Conservation (phyloP, 2,888 invertebrate genomes). For the Sphaerophoria taeniata region DNA sequence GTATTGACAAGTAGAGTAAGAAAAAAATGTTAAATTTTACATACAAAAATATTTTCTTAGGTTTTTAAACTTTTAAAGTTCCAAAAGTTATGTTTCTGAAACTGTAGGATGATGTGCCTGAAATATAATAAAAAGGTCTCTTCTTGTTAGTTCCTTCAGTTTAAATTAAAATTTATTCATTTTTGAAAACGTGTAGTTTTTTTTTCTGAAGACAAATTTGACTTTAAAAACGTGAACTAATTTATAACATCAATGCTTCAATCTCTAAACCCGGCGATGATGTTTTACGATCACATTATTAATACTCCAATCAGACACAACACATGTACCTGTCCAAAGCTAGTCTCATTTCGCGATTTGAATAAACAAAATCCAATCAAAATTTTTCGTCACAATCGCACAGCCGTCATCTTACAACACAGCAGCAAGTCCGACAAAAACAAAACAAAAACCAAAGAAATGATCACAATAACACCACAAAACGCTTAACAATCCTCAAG, state of each 20-base stretch:
- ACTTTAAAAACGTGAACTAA: background rate
- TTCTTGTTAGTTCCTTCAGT: too few relatives aligned
- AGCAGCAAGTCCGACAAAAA: conserved; percentile 14
- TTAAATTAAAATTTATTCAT: too few relatives aligned
- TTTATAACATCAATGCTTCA: conserved; percentile 24
- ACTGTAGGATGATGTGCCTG: too few relatives aligned
- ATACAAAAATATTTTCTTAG: too few relatives aligned
- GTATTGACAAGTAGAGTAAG: background rate
- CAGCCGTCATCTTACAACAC: conserved; percentile 46
- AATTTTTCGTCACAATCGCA: conserved; percentile 66
- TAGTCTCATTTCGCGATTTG: conserved; percentile 36
- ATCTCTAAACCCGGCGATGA: conserved; percentile 21
- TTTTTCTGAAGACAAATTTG: background rate
- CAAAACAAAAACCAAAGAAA: conserved; percentile 47
- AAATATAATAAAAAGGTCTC: too few relatives aligned
- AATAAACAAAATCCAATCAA: conserved; percentile 66
- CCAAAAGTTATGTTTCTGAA: too few relatives aligned
- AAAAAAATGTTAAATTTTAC: background rate
- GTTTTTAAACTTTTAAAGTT: too few relatives aligned
- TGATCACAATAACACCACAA: conserved; percentile 64
- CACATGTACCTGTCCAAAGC: conserved; percentile 13
- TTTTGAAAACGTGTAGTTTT: too few relatives aligned
- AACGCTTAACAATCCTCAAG: conserved; percentile 9
- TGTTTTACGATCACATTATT: conserved; percentile 35
- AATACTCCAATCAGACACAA: conserved; percentile 33